Conservation (phyloP, 2,797 vertebrate species). For the Geotrypetes seraphini region DNA sequence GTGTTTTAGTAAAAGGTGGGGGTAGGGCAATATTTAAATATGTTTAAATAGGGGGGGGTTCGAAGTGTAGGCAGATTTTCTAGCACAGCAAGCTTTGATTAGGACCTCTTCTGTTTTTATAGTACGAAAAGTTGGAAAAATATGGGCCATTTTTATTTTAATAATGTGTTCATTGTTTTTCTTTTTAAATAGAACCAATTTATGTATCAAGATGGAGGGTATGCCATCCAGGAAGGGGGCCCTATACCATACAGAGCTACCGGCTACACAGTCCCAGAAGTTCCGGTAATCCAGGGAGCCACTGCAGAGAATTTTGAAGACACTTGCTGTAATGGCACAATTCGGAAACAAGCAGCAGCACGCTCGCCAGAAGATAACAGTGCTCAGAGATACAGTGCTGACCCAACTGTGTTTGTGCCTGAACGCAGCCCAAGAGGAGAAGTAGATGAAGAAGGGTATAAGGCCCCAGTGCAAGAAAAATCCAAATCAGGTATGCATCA, state of each 20-base stretch:
- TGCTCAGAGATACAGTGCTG: constrained; percentile 85
- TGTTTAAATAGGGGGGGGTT: too few relatives aligned
- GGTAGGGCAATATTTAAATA: too few relatives aligned
- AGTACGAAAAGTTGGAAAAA: too few relatives aligned
- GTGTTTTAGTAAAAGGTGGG: too few relatives aligned
- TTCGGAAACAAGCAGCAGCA: constrained; percentile 68
- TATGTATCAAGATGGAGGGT: constrained; percentile 75
- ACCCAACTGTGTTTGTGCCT: constrained; percentile 79
- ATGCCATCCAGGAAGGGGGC: constrained; percentile 59
- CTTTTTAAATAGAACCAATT: constrained; percentile 76
- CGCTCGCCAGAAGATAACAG: constrained; percentile 67
- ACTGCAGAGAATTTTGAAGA: constrained; percentile 67
- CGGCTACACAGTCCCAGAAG: constrained; percentile 61
- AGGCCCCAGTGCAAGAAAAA: constrained; percentile 89
- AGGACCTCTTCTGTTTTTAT: too few relatives aligned
- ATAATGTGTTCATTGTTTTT: too few relatives aligned
- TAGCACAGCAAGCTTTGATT: too few relatives aligned
- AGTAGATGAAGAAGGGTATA: constrained; percentile 83
- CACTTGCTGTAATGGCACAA: constrained; percentile 77
- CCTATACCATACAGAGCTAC: constrained; percentile 63
- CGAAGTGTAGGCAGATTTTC: too few relatives aligned
- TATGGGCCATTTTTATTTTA: too few relatives aligned
- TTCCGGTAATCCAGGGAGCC: constrained; percentile 46
- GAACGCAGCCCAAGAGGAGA: constrained; percentile 66
- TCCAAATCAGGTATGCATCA: constrained; percentile 68